Percentiles rank a stretch among this genome's conserved stretches.
These are phyloP conservation scores for Trichonephila clavata DNA, from an alignment of 1,140 invertebrate species.

Conservation along the genomic window DNA sequence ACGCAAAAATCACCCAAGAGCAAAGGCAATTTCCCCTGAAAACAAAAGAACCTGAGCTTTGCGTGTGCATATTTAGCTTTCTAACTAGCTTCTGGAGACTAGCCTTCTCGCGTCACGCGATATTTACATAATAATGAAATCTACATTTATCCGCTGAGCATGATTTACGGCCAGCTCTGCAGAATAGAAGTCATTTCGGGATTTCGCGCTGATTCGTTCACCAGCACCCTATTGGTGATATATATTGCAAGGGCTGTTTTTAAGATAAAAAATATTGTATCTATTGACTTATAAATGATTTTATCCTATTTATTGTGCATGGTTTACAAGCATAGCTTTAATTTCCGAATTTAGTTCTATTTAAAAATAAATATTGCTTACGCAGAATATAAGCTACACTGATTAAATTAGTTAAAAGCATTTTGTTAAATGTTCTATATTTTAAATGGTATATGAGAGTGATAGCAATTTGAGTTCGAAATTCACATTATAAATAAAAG, in stretches of 20 bases:
- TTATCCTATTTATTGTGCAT: background rate
- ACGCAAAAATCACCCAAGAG: background rate
- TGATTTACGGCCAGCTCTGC: background rate
- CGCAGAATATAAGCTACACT: no score
- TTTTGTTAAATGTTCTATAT: no score
- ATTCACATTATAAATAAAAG: no score
- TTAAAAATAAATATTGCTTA: no score
- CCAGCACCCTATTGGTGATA: background rate
- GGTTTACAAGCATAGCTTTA: no score
- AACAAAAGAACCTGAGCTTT: slow-evolving; percentile 7
- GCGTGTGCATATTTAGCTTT: slow-evolving; percentile 18
- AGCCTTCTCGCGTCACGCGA: slow-evolving; percentile 33
- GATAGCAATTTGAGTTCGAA: no score
- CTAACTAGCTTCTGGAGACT: slow-evolving; percentile 19
- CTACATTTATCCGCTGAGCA: slow-evolving; percentile 17
- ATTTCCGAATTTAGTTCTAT: no score
- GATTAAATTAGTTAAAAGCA: no score
- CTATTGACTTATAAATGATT: background rate
- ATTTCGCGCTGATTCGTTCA: background rate
- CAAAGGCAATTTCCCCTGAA: slow-evolving; percentile 12
- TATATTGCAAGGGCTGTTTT: background rate
- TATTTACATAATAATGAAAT: slow-evolving; percentile 74
- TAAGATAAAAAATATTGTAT: background rate
- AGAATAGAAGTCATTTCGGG: slow-evolving; percentile 5
- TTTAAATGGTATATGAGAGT: no score